Base-by-base conservation (phyloP, 2,113 vertebrate genomes). In the Ia io region DNA sequence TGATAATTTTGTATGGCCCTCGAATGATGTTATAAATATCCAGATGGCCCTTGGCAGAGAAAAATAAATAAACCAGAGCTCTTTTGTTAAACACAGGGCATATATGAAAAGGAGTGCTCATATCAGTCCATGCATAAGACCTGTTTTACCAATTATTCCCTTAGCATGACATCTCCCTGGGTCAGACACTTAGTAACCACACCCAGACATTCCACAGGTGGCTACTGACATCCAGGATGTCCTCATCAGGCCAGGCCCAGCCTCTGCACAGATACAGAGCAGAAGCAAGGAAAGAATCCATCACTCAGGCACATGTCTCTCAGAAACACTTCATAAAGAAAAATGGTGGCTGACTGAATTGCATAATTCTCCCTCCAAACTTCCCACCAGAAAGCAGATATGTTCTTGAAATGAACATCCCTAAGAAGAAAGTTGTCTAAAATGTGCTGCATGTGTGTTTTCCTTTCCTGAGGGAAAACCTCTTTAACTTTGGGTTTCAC, bases 401-500 rank as follows among this genome's bases (percentile, higher is more conserved):
- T 84, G 71, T 93, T 93, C 94, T 96, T 97, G 94, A 71, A 97
- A 96, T 88, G 96, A 95, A 97, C 98, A 96, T 97, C 91, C 82
- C 88, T 86, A 97, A 97, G 93, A 95, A 97, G 82, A 96, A 90
- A 73, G n/a, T 97, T 98, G 93, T 98, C 96, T 98, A 92, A 97
- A 97, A 95, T 93, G 97, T 97, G 97, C 96, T 83, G 76, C 63
- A 42, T 94, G 94, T 97, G 97, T 97, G 97, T 97, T 97, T 97
- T 97, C 94, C 88, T 97, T 97, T 97, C 97, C 97, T 44, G 90
- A 98, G 97, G 97, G 97, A 98, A 98, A 98, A 97, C 96, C 97
- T 97, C 95, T 96, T 97, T 28, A 76, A 97, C 97, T 98, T 98
- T 97, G 97, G 96, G 95, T 98, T 98, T 98, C 95, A 98, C 98